phyloP scores from a whole-genome alignment of 2,888 invertebrate genomes.

The Eristalinus aeneus region DNA sequence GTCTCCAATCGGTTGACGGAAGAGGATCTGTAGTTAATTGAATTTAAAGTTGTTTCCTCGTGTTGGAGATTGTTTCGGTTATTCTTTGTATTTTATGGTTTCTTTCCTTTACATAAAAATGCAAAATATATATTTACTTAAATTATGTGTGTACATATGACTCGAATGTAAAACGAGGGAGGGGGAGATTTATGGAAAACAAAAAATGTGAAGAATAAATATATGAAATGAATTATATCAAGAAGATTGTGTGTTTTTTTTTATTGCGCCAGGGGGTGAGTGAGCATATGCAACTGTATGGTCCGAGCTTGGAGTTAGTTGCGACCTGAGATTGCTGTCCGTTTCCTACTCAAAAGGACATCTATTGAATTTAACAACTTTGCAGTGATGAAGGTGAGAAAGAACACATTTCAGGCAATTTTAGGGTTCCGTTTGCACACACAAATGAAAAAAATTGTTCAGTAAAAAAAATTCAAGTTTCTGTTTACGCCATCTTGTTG shows the following conservation, averaged over 20 bases:
- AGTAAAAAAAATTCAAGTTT: too few species aligned
- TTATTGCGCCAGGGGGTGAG: neutral
- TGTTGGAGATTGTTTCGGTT: neutral
- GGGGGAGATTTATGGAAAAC: neutral
- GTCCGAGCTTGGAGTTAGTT: too few species aligned
- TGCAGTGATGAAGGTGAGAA: too few species aligned
- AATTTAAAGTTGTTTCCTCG: constrained; percentile 46
- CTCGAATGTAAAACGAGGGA: constrained; percentile 8
- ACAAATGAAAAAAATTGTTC: too few species aligned
- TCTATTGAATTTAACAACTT: too few species aligned
- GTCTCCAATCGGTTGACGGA: neutral
- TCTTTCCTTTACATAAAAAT: constrained; percentile 2
- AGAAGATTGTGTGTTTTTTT: neutral
- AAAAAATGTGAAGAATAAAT: constrained; percentile 50
- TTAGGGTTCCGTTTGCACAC: too few species aligned
- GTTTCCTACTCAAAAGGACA: too few species aligned
- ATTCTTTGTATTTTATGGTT: neutral
- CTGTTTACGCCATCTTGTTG: too few species aligned
- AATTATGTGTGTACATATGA: constrained; percentile 52
- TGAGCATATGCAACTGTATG: neutral
- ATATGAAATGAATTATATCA: constrained; percentile 41
- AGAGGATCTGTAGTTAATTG: neutral
- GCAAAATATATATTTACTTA: constrained; percentile 25
- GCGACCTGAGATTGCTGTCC: too few species aligned
- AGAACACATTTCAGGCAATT: too few species aligned